Percentiles rank a stretch among this genome's conserved stretches.
phyloP scores from a whole-genome alignment of 2,113 vertebrate species.

The Chloropsis cyanopogon region DNA sequence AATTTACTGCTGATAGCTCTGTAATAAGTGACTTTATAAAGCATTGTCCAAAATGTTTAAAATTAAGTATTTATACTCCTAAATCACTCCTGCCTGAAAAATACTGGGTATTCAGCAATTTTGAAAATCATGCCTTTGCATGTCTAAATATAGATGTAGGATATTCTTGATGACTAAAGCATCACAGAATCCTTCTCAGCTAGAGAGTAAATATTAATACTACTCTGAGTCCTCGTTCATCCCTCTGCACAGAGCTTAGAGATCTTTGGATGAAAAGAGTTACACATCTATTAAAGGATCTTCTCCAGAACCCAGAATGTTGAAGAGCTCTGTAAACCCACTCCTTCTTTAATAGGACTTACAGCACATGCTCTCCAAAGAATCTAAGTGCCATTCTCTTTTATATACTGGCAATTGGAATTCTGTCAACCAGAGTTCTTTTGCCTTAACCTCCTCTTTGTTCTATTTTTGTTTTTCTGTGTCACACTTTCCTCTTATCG shows the following conservation, averaged over 20 bases:
- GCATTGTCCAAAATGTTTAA: background rate
- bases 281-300: background rate
- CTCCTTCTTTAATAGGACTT: background rate
- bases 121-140: background rate
- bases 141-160: background rate
- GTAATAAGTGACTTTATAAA: background rate
- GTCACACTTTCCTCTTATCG: background rate
- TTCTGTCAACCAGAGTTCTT: background rate
- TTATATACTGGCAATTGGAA: slow-evolving; percentile 8
- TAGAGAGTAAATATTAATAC: slow-evolving; percentile 18
- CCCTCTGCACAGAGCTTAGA: background rate
- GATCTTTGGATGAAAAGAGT: background rate
- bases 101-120: background rate
- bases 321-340: slow-evolving; percentile 6
- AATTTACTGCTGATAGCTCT: background rate
- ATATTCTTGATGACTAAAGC: background rate
- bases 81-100: slow-evolving; percentile 15
- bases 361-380: background rate
- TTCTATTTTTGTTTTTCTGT: slow-evolving; percentile 3
- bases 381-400: background rate
- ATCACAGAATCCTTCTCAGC: background rate
- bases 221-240: background rate
- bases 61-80: background rate
- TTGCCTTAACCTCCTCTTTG: background rate
- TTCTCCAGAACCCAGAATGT: background rate